Evolutionary conservation across 2,797 vertebrate species (phyloP).

Genomic region (Danio tinwini): DNA sequence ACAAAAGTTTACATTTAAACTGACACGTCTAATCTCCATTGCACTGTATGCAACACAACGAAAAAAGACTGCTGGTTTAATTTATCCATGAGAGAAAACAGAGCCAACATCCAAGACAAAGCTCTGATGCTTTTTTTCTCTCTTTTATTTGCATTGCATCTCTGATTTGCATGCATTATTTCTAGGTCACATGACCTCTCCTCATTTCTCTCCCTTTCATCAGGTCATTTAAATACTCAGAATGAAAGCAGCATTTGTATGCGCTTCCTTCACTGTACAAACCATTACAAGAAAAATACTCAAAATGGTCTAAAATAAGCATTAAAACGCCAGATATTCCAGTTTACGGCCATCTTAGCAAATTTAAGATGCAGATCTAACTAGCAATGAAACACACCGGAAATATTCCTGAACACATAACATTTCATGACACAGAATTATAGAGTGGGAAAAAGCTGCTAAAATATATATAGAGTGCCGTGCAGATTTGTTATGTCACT

Average conservation of each 20-base stretch:
- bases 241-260: constrained; percentile 53
- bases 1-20: constrained; percentile 28
- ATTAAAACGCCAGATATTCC: not conserved
- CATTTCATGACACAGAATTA: not conserved
- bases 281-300: constrained; percentile 25
- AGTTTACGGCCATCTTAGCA: not conserved
- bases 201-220: constrained; percentile 23
- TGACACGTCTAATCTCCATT: constrained; percentile 16
- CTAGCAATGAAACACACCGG: too few relatives aligned
- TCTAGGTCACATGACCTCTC: constrained; percentile 38
- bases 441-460: not conserved
- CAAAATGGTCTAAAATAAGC: constrained; percentile 20
- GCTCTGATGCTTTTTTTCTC: not conserved
- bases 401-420: not conserved
- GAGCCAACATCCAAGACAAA: constrained; percentile 13
- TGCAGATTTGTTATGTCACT: constrained; percentile 1
- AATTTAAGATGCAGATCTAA: constrained; percentile 35
- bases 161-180: constrained; percentile 49
- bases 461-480: constrained; percentile 1
- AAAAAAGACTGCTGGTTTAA: constrained; percentile 18
- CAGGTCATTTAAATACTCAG: constrained; percentile 48
- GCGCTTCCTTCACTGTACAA: constrained; percentile 25
- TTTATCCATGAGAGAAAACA: constrained; percentile 15
- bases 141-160: constrained; percentile 40
- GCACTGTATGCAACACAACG: constrained; percentile 5